phyloP scores from a whole-genome alignment of 2,888 invertebrate species.

The Anticlea derivata region DNA sequence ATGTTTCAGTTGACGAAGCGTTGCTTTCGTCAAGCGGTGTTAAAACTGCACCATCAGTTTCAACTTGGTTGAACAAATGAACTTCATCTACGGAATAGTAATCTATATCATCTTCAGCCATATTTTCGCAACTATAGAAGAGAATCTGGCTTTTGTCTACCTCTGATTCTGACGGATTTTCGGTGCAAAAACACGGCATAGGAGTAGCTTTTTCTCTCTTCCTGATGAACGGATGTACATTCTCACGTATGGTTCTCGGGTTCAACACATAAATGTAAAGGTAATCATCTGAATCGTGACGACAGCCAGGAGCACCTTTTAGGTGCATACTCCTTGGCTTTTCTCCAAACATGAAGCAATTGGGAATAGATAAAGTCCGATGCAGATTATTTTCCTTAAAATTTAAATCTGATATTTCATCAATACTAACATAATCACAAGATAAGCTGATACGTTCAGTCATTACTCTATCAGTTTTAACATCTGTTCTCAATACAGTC shows the following conservation, averaged over 20 bases:
- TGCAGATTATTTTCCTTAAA: slow-evolving; percentile 3
- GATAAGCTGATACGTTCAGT: slow-evolving; percentile 21
- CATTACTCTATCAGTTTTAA: slow-evolving; percentile 1
- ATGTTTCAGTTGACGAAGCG: not conserved
- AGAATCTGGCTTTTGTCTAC: slow-evolving; percentile 38
- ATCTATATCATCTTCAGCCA: slow-evolving; percentile 19
- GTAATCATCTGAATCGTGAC: slow-evolving; percentile 48
- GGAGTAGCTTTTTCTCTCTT: slow-evolving; percentile 47
- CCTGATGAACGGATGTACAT: slow-evolving; percentile 55
- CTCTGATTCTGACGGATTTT: slow-evolving; percentile 22
- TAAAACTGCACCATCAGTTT: not conserved
- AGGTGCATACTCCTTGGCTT: slow-evolving; percentile 49
- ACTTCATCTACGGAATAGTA: slow-evolving; percentile 19
- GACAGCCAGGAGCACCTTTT: slow-evolving; percentile 57
- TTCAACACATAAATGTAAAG: slow-evolving; percentile 57
- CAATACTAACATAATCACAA: slow-evolving; percentile 23
- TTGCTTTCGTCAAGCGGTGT: not conserved
- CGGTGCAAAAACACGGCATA: slow-evolving; percentile 57
- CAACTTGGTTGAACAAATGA: slow-evolving; percentile 12
- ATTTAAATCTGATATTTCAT: not conserved
- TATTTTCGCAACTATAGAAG: slow-evolving; percentile 54
- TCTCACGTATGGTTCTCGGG: slow-evolving; percentile 41
- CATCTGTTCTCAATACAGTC: not conserved
- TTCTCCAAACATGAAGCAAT: slow-evolving; percentile 31
- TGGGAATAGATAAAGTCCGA: slow-evolving; percentile 40